phyloP scores from a whole-genome alignment of 2,888 invertebrate genomes.

The Dysmachus trigonus region DNA sequence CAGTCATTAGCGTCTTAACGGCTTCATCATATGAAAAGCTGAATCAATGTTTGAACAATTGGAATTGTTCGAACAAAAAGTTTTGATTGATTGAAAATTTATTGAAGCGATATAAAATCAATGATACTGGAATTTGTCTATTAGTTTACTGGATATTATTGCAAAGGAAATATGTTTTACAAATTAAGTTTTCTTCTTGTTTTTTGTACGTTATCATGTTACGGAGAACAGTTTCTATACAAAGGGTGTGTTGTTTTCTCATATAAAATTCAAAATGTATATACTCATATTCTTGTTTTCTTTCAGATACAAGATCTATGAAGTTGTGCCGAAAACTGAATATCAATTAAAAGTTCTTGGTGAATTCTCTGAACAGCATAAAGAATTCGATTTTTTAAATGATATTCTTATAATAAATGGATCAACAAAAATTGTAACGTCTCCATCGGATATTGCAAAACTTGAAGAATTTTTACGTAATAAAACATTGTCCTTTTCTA shows the following conservation, averaged over 20 bases:
- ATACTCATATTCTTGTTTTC: neutral
- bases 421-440: neutral
- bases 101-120: neutral
- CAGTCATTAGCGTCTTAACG: neutral
- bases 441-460: neutral
- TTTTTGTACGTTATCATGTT: neutral
- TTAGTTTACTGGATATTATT: neutral
- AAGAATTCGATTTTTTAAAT: neutral
- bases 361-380: neutral
- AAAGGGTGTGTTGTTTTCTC: neutral
- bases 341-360: neutral
- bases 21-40: neutral
- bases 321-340: neutral
- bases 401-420: neutral
- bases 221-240: neutral
- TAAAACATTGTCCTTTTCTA: neutral
- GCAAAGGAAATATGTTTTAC: neutral
- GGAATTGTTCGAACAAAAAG: neutral
- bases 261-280: neutral
- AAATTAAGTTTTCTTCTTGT: neutral
- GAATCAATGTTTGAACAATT: neutral
- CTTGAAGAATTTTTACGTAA: neutral
- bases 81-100: neutral
- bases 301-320: constrained; percentile 7
- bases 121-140: neutral